Evolutionary conservation across 1,140 invertebrate species (phyloP).

Genomic region (Mylabris phalerata): DNA sequence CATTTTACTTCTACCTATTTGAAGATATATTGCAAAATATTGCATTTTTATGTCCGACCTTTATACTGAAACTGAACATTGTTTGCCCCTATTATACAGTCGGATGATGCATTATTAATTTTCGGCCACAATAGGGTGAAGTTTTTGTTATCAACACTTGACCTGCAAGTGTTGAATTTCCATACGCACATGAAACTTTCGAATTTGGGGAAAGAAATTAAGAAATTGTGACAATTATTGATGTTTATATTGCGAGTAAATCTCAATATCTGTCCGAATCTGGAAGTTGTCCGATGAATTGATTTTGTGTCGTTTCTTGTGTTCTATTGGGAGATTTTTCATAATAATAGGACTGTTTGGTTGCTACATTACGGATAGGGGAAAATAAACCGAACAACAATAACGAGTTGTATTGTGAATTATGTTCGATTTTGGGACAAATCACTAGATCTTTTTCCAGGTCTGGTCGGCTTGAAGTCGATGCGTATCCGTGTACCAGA

Average conservation of each 20-base stretch:
- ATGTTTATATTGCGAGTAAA: too few species aligned
- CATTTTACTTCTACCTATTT: conserved; percentile 28
- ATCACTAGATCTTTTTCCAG: conserved; percentile 42
- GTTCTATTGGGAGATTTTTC: too few species aligned
- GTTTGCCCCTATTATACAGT: conserved; percentile 4
- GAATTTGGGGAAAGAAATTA: too few species aligned
- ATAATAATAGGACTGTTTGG: too few species aligned
- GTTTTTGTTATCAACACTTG: conserved; percentile 12
- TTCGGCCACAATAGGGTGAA: background rate
- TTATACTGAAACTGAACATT: background rate
- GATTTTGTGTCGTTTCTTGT: too few species aligned
- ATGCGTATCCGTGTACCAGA: conserved; percentile 66
- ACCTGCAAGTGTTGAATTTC: background rate
- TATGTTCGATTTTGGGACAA: background rate
- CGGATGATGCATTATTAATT: conserved; percentile 28
- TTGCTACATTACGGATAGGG: too few species aligned
- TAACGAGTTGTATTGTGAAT: too few species aligned
- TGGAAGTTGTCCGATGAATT: too few species aligned
- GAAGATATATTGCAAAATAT: conserved; percentile 30
- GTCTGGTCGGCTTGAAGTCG: conserved; percentile 56
- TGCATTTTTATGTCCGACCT: conserved; percentile 24
- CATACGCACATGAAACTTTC: too few species aligned
- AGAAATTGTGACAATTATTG: too few species aligned
- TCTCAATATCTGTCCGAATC: too few species aligned
- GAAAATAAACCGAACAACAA: too few species aligned